A percentile compares a stretch with the other conserved stretches of the same genome.
Conservation (phyloP, 2,888 invertebrate species). For the Agrilus biguttatus region DNA sequence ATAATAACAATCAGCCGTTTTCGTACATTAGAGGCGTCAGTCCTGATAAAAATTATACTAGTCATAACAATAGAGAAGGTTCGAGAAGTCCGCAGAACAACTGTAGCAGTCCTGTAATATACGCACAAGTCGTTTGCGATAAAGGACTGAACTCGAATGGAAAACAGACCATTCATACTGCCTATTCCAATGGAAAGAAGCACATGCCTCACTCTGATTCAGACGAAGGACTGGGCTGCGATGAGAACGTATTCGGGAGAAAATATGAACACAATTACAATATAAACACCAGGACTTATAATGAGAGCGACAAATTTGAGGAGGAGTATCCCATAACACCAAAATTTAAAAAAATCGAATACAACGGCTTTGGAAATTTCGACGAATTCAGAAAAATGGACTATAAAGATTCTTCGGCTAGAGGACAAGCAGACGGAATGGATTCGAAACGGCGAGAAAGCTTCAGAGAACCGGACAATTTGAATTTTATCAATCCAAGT, state of each 20-base stretch:
- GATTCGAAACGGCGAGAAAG: slow-evolving; percentile 42
- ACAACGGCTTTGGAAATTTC: slow-evolving; percentile 30
- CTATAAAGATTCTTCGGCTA: slow-evolving; percentile 26
- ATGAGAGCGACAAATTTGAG: slow-evolving; percentile 32
- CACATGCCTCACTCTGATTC: slow-evolving; percentile 53
- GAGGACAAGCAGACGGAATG: slow-evolving; percentile 54
- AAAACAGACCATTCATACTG: slow-evolving; percentile 40
- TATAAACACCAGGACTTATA: slow-evolving; percentile 34
- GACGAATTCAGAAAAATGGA: slow-evolving; percentile 35
- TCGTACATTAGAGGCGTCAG: slow-evolving; percentile 55
- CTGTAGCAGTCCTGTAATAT: slow-evolving; percentile 44
- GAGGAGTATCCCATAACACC: slow-evolving; percentile 42
- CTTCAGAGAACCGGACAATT: slow-evolving; percentile 25
- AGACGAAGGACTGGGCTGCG: slow-evolving; percentile 66
- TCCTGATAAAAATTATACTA: slow-evolving; percentile 20
- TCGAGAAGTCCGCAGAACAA: slow-evolving; percentile 20
- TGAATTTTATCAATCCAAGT: slow-evolving; percentile 10
- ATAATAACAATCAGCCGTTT: slow-evolving; percentile 65
- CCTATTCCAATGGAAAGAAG: slow-evolving; percentile 30
- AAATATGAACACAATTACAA: slow-evolving; percentile 25
- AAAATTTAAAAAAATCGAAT: slow-evolving; percentile 42
- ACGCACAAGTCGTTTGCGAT: slow-evolving; percentile 58
- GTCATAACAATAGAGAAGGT: slow-evolving; percentile 9
- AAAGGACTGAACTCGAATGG: slow-evolving; percentile 16
- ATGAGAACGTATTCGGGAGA: slow-evolving; percentile 36